phyloP scores from a whole-genome alignment of 2,113 vertebrate genomes.

The Laticauda laticaudata region DNA sequence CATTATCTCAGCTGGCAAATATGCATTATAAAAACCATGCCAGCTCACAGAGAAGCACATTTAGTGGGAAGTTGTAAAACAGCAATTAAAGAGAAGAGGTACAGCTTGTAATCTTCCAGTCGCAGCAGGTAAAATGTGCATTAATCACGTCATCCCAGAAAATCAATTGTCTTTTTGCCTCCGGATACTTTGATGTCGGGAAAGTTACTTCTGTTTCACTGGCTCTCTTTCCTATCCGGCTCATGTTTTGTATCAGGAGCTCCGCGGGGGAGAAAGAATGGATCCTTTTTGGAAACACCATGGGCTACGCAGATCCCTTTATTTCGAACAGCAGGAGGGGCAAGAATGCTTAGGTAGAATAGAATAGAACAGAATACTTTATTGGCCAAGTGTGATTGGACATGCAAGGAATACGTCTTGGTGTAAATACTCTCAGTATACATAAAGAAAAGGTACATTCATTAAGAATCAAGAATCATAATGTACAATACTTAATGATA shows the following conservation, averaged over 20 bases:
- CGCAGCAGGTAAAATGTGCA: background rate
- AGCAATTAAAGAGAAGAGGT: background rate
- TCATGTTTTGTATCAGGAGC: background rate
- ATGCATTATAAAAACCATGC: background rate
- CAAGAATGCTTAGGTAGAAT: background rate
- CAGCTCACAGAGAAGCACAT: background rate
- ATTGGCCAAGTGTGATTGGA: too few relatives aligned
- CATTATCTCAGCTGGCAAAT: background rate
- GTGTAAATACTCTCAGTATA: too few relatives aligned
- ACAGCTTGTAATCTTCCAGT: background rate
- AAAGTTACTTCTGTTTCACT: background rate
- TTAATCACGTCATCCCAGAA: background rate
- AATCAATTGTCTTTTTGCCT: background rate
- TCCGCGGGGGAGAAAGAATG: background rate
- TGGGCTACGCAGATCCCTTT: background rate
- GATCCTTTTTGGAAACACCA: background rate
- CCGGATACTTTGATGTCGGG: background rate
- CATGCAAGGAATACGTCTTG: too few relatives aligned
- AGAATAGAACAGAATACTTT: too few relatives aligned
- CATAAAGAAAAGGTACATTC: too few relatives aligned
- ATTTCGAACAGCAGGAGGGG: background rate
- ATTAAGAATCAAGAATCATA: too few relatives aligned
- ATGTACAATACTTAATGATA: too few relatives aligned
- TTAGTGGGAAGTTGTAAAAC: background rate
- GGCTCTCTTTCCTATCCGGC: background rate